phyloP scores from a whole-genome alignment of 23 tunicate genomes.

The Corella eumyota region DNA sequence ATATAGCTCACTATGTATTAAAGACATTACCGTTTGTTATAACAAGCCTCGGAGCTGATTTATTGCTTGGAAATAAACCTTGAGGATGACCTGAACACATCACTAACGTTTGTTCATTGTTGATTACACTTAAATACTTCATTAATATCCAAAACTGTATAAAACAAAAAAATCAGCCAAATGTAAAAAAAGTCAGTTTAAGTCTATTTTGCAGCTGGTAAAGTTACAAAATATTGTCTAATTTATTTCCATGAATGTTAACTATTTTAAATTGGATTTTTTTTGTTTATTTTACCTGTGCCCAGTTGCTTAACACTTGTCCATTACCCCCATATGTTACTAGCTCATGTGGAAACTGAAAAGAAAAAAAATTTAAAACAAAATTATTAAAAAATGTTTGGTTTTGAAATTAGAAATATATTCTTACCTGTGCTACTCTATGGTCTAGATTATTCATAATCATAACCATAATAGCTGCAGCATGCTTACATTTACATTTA shows the following conservation, averaged over 20 bases:
- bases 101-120: conserved; percentile 78
- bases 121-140: conserved; percentile 60
- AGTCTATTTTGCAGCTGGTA: not conserved
- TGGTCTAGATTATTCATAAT: conserved; percentile 88
- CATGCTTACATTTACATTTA: conserved; percentile 67
- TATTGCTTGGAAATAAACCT: conserved; percentile 79
- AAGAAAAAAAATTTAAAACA: not conserved
- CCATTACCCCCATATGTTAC: conserved; percentile 99
- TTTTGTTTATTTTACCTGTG: too few species aligned
- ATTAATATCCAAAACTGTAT: conserved; percentile 71
- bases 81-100: conserved; percentile 99
- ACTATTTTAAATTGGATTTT: too few species aligned
- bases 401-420: not conserved
- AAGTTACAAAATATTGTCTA: not conserved
- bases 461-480: conserved; percentile 90
- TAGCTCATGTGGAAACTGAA: conserved; percentile 69
- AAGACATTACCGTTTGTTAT: conserved; percentile 96
- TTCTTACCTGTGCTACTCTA: conserved; percentile 66
- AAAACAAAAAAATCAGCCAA: not conserved
- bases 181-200: too few species aligned
- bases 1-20: too few species aligned
- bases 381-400: not conserved
- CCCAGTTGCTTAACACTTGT: conserved; percentile 98
- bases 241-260: not conserved
- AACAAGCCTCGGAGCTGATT: conserved; percentile 57